These are phyloP conservation scores for Sapayoa aenigma DNA, from an alignment of 2,113 vertebrate species.

Conservation along the genomic window DNA sequence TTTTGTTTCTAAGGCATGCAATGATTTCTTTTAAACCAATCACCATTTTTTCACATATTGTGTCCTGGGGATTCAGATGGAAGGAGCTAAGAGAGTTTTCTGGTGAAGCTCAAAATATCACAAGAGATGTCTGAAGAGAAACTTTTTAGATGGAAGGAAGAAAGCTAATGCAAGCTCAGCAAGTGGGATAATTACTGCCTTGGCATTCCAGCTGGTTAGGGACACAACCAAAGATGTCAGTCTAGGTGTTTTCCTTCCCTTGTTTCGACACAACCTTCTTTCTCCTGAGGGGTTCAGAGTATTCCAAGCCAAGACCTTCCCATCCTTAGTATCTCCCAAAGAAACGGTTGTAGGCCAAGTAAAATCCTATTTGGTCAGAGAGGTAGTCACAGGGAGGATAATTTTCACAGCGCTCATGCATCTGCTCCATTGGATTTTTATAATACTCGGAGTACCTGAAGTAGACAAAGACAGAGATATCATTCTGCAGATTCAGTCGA, in stretches of 20 bases:
- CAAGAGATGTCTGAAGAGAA: not conserved
- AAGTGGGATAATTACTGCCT: not conserved
- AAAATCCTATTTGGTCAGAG: slow-evolving; percentile 75
- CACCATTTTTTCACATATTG: not conserved
- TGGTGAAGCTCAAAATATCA: not conserved
- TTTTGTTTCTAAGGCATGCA: not conserved
- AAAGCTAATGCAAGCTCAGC: not conserved
- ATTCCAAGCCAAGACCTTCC: not conserved
- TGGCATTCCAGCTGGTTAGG: not conserved
- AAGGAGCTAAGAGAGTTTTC: not conserved
- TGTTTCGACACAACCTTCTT: not conserved
- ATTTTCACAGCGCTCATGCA: slow-evolving; percentile 78
- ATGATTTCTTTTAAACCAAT: not conserved
- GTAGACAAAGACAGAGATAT: not conserved
- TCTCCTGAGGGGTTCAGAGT: not conserved
- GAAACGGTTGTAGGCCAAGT: slow-evolving; percentile 76
- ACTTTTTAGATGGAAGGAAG: not conserved
- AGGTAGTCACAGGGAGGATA: slow-evolving; percentile 76
- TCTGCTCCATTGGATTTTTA: slow-evolving; percentile 58
- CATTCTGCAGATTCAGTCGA: not conserved
- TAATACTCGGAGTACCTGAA: slow-evolving; percentile 41
- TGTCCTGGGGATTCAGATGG: not conserved
- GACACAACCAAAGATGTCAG: not conserved
- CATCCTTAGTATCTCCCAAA: slow-evolving; percentile 75
- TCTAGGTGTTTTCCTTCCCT: not conserved